phyloP scores from a whole-genome alignment of 2,888 invertebrate species.

The Drosophila hawaiiensis region DNA sequence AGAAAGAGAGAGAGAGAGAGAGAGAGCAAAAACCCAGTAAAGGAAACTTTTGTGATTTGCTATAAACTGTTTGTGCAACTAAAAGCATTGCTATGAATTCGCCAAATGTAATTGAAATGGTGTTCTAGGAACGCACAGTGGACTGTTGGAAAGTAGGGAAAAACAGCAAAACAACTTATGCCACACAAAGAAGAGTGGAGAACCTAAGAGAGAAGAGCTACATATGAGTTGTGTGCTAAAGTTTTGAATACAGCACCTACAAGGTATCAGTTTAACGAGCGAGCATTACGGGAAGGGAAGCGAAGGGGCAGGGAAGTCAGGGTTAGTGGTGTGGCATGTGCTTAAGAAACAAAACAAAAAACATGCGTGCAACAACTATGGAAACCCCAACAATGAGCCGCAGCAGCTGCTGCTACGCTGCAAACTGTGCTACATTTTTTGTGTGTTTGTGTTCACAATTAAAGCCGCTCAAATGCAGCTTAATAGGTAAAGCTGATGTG shows the following conservation, averaged over 20 bases:
- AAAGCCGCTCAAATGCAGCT: conserved; percentile 54
- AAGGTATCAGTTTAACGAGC: conserved; percentile 52
- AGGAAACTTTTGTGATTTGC: conserved; percentile 58
- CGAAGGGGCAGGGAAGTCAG: not conserved
- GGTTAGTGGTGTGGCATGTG: conserved; percentile 13
- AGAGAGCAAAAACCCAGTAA: conserved; percentile 4
- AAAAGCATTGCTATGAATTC: conserved; percentile 46
- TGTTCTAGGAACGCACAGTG: conserved; percentile 3
- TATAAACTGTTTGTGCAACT: conserved; percentile 29
- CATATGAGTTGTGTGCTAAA: conserved; percentile 48
- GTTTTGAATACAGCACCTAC: conserved; percentile 44
- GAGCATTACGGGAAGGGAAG: not conserved
- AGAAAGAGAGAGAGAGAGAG: conserved; percentile 6
- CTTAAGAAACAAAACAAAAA: conserved; percentile 19
- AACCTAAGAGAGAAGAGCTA: not conserved
- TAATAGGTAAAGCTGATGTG: conserved; percentile 3
- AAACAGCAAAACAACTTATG: conserved; percentile 38
- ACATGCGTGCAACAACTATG: conserved; percentile 36
- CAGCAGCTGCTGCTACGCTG: conserved; percentile 37
- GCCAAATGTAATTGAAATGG: conserved; percentile 65
- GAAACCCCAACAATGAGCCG: conserved; percentile 29
- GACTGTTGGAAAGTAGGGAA: not conserved
- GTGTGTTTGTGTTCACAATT: conserved; percentile 43
- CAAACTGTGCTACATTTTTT: conserved; percentile 62
- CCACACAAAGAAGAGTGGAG: not conserved